phyloP scores from a whole-genome alignment of 2,113 vertebrate species.

The Mormyrus lacerda region DNA sequence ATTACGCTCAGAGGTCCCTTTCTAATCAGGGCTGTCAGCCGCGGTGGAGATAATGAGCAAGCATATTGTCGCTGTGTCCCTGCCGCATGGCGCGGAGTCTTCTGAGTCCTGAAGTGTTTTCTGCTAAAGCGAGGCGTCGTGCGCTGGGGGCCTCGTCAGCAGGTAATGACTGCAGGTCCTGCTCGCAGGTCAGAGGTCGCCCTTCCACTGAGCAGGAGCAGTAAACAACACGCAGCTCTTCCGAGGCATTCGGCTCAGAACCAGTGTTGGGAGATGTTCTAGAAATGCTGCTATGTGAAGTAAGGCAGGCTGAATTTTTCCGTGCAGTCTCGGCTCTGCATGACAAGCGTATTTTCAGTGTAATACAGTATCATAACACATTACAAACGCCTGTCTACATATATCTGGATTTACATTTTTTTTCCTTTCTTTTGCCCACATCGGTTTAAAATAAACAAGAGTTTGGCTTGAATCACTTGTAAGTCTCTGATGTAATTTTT shows the following conservation, averaged over 20 bases:
- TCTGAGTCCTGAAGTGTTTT: slow-evolving; percentile 29
- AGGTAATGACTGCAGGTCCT: slow-evolving; percentile 23
- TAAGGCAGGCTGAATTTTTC: not conserved
- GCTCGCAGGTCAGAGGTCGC: slow-evolving; percentile 8
- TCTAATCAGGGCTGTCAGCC: slow-evolving; percentile 35
- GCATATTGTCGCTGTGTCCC: slow-evolving; percentile 16
- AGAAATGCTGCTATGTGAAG: not conserved
- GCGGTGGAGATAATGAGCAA: slow-evolving; percentile 31
- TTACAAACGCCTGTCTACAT: not conserved
- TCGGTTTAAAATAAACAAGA: not conserved
- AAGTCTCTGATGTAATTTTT: not conserved
- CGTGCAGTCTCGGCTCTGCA: not conserved
- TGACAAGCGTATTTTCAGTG: not conserved
- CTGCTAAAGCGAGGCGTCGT: slow-evolving; percentile 21
- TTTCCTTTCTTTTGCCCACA: not conserved
- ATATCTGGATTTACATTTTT: not conserved
- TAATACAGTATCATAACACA: not conserved
- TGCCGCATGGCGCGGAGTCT: slow-evolving; percentile 35
- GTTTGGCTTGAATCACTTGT: not conserved
- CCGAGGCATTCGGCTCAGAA: not conserved
- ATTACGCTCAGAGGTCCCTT: slow-evolving; percentile 26
- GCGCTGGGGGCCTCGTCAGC: slow-evolving; percentile 17
- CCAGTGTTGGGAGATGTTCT: not conserved
- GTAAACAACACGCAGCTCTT: not conserved
- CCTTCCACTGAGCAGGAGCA: not conserved